Conservation (phyloP, 1,140 invertebrate species). For the Elysia chlorotica region DNA sequence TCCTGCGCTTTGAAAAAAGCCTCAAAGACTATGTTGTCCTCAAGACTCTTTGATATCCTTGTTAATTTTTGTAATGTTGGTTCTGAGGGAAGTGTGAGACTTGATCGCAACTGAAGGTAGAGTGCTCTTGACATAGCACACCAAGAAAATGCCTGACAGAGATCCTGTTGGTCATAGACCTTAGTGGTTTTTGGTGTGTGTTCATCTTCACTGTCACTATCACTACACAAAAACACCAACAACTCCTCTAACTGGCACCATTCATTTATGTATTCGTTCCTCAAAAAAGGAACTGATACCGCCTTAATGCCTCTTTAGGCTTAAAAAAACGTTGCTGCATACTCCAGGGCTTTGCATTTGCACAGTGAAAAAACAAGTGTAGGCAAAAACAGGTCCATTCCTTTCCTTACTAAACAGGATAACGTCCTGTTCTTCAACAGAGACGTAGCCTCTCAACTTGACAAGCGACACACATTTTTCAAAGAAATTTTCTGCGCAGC, state of each 20-base stretch:
- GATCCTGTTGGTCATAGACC: background rate
- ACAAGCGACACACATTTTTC: no score
- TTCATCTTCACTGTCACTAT: background rate
- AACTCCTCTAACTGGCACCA: background rate
- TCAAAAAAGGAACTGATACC: background rate
- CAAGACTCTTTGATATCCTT: background rate
- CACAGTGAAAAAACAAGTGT: background rate
- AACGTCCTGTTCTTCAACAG: background rate
- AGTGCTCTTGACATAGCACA: background rate
- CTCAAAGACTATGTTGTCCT: background rate
- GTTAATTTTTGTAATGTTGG: background rate
- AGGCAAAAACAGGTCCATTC: background rate
- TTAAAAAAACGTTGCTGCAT: background rate
- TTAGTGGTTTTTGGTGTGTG: background rate
- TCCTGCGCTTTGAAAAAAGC: background rate
- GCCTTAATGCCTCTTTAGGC: background rate
- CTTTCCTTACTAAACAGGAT: background rate
- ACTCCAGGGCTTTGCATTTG: background rate
- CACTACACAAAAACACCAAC: background rate
- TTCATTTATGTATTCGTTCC: background rate
- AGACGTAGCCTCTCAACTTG: background rate
- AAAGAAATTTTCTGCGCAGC: background rate
- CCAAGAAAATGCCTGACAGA: background rate
- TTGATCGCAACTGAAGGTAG: background rate
- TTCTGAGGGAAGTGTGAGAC: background rate